Evolutionary conservation across 1,140 invertebrate genomes (phyloP).

Genomic region (Andricus grossulariae): DNA sequence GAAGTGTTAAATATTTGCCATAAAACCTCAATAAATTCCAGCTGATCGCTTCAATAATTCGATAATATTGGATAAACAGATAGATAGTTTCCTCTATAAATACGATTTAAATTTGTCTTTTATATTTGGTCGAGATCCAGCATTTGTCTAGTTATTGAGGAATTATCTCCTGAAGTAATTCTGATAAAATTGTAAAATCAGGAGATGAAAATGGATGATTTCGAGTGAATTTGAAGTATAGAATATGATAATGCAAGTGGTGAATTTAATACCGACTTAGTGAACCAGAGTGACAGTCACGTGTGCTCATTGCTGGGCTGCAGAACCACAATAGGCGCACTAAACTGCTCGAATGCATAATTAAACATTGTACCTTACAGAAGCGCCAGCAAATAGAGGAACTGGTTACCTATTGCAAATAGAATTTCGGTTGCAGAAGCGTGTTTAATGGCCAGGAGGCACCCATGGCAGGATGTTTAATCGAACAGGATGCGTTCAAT

Average conservation of each 20-base stretch:
- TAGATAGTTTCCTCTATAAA: too few species aligned
- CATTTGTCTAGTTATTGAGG: too few species aligned
- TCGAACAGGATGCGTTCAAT: constrained; percentile 68
- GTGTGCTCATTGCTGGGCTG: constrained; percentile 7
- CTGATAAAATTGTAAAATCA: too few species aligned
- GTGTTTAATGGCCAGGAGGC: constrained; percentile 47
- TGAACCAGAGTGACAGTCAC: constrained; percentile 1
- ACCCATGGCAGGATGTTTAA: constrained; percentile 62
- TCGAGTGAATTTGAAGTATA: neutral
- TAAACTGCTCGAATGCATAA: constrained; percentile 44
- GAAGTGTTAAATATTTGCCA: too few species aligned
- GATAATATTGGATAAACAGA: too few species aligned
- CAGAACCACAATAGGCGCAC: constrained; percentile 41
- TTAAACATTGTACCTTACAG: constrained; percentile 50
- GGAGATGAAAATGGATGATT: too few species aligned
- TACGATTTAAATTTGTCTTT: too few species aligned
- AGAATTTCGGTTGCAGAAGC: constrained; percentile 57
- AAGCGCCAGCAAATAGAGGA: constrained; percentile 53
- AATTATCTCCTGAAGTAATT: too few species aligned
- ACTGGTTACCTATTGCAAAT: constrained; percentile 59
- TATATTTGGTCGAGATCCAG: too few species aligned
- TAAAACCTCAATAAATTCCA: too few species aligned
- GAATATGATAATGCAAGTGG: neutral
- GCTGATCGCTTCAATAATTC: too few species aligned
- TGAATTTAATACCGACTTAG: constrained; percentile 17